phyloP scores from a whole-genome alignment of 23 tunicate species.

The Phallusia fumigata region DNA sequence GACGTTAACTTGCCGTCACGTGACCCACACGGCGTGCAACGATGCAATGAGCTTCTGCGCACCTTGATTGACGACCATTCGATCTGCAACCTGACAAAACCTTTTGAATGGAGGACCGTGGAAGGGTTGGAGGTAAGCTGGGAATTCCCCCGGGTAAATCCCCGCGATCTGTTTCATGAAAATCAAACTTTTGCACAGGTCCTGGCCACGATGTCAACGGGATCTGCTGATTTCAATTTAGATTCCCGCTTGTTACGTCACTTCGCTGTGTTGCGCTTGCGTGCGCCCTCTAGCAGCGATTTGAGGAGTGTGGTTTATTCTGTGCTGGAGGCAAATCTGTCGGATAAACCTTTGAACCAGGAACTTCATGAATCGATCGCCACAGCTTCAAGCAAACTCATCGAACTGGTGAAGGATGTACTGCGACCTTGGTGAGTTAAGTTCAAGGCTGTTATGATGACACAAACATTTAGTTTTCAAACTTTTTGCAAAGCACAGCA shows the following conservation, averaged over 20 bases:
- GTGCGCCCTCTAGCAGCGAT: conserved; percentile 59
- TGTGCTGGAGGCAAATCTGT: conserved; percentile 78
- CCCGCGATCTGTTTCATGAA: background rate
- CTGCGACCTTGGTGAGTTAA: conserved; percentile 66
- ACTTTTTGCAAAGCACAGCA: too few species aligned
- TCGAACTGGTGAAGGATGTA: conserved; percentile 62
- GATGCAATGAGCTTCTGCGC: conserved; percentile 78
- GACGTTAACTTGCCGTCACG: conserved; percentile 79
- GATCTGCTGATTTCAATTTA: conserved; percentile 34
- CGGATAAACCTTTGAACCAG: conserved; percentile 62
- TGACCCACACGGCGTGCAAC: conserved; percentile 55
- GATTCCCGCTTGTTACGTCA: conserved; percentile 90
- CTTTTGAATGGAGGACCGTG: conserved; percentile 91
- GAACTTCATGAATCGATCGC: conserved; percentile 75
- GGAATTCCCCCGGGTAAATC: background rate
- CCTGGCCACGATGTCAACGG: conserved; percentile 72
- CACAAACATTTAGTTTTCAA: too few species aligned
- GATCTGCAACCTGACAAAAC: conserved; percentile 67
- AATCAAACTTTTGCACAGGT: conserved; percentile 30
- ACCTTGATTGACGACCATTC: conserved; percentile 77
- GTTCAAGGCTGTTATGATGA: too few species aligned
- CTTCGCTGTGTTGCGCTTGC: conserved; percentile 82
- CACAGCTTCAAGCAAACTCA: conserved; percentile 63
- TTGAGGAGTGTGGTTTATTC: conserved; percentile 67
- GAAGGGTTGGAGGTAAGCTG: conserved; percentile 78